Conservation (phyloP, 2,113 vertebrate genomes). For the Ictalurus furcatus region DNA sequence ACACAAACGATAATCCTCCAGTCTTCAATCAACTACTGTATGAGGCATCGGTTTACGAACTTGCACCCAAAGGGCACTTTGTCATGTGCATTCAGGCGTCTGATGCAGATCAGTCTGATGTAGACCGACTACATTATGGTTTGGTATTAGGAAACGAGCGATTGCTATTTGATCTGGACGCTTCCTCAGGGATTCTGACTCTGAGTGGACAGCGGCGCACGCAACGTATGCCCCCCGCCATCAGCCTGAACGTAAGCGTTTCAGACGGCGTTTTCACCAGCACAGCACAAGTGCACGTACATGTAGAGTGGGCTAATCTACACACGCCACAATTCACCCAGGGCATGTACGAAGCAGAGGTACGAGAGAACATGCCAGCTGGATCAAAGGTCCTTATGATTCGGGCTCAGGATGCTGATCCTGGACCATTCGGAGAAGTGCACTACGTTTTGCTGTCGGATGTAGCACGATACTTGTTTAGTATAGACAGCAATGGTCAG, state of each 20-base stretch:
- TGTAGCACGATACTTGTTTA: slow-evolving; percentile 85
- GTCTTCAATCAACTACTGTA: slow-evolving; percentile 95
- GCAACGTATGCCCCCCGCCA: slow-evolving; percentile 87
- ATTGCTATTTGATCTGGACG: slow-evolving; percentile 88
- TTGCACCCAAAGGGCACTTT: slow-evolving; percentile 91
- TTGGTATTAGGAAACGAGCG: slow-evolving; percentile 93
- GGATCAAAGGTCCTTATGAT: slow-evolving; percentile 87
- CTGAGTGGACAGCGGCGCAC: slow-evolving; percentile 84
- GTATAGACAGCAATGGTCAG: slow-evolving; percentile 84
- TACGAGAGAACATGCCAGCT: slow-evolving; percentile 84
- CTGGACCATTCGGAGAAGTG: slow-evolving; percentile 82
- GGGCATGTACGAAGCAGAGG: slow-evolving; percentile 83
- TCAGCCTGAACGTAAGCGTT: slow-evolving; percentile 92
- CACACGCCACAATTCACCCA: slow-evolving; percentile 88
- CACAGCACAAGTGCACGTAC: slow-evolving; percentile 92
- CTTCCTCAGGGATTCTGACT: slow-evolving; percentile 82
- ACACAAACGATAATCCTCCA: slow-evolving; percentile 94
- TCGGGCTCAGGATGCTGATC: slow-evolving; percentile 88
- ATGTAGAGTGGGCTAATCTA: slow-evolving; percentile 86
- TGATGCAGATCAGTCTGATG: slow-evolving; percentile 89
- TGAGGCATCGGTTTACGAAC: slow-evolving; percentile 90
- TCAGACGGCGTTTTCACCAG: slow-evolving; percentile 94
- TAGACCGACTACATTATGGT: slow-evolving; percentile 85
- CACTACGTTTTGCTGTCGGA: slow-evolving; percentile 89
- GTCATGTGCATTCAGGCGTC: slow-evolving; percentile 94